Percentiles rank a stretch among this genome's conserved stretches.
These are phyloP conservation scores for Nemurella pictetii DNA, from an alignment of 2,888 invertebrate species.

Conservation along the genomic window DNA sequence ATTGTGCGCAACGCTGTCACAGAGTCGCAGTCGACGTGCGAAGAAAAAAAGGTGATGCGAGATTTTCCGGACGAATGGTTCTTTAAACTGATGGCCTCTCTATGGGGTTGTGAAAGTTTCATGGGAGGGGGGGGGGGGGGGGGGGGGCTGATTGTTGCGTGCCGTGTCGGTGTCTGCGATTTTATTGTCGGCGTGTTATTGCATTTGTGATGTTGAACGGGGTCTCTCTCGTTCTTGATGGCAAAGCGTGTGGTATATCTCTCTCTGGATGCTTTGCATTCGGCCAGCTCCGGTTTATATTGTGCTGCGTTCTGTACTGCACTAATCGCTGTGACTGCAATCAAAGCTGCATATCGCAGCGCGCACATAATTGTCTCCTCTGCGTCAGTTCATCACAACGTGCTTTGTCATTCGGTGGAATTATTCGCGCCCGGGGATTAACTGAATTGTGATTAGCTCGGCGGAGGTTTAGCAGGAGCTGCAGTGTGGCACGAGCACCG, in stretches of 20 bases:
- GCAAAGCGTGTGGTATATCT: neutral
- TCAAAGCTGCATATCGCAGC: neutral
- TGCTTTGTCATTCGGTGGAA: neutral
- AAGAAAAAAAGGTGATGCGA: neutral
- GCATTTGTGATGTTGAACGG: neutral
- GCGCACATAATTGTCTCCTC: neutral
- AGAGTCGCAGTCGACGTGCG: neutral
- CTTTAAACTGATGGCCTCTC: neutral
- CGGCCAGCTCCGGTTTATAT: neutral
- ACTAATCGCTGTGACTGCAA: neutral
- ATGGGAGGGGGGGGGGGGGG: no score
- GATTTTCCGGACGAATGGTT: neutral
- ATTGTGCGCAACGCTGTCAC: neutral
- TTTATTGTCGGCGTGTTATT: neutral
- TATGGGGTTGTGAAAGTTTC: neutral
- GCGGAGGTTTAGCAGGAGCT: no score
- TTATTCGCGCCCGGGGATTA: neutral
- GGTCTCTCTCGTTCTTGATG: neutral
- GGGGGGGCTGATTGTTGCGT: neutral
- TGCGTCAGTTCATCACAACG: neutral
- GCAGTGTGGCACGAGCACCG: no score
- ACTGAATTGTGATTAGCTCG: neutral
- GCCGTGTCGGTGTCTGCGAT: neutral
- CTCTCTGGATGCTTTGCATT: neutral
- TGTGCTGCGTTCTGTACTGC: no score